These are phyloP conservation scores for Papilio aristodemus DNA, from an alignment of 1,140 invertebrate genomes.

Conservation along the genomic window DNA sequence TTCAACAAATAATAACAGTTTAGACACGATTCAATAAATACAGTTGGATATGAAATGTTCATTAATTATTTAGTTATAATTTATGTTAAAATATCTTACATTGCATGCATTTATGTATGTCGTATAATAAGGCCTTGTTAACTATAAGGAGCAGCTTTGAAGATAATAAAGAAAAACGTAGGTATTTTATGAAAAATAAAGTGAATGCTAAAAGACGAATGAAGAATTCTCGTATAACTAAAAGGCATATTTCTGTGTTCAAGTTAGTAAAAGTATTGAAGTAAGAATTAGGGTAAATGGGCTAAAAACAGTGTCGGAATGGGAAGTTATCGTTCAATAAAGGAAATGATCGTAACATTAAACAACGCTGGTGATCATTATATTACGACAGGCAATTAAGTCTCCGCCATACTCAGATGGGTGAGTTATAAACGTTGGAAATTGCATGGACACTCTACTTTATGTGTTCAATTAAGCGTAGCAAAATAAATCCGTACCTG, in stretches of 20 bases:
- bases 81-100: no score
- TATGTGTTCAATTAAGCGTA: slow-evolving; percentile 22
- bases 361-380: slow-evolving; percentile 15
- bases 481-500: slow-evolving; percentile 22
- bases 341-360: slow-evolving; percentile 19
- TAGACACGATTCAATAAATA: not conserved
- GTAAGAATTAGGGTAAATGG: not conserved
- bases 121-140: not conserved
- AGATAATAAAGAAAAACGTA: not conserved
- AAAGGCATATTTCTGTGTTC: not conserved
- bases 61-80: slow-evolving; percentile 2
- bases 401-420: slow-evolving; percentile 17
- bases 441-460: slow-evolving; percentile 23
- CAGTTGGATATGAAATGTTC: not conserved
- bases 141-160: not conserved
- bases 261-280: not conserved
- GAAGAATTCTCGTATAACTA: not conserved
- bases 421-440: slow-evolving; percentile 22
- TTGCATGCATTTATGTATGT: no score
- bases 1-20: no score
- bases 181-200: not conserved
- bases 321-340: slow-evolving; percentile 7
- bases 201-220: not conserved
- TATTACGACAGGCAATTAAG: slow-evolving; percentile 22
- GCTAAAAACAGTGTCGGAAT: not conserved